Evolutionary conservation across 2,888 invertebrate species (phyloP).

Genomic region (Choristoneura rosaceana): DNA sequence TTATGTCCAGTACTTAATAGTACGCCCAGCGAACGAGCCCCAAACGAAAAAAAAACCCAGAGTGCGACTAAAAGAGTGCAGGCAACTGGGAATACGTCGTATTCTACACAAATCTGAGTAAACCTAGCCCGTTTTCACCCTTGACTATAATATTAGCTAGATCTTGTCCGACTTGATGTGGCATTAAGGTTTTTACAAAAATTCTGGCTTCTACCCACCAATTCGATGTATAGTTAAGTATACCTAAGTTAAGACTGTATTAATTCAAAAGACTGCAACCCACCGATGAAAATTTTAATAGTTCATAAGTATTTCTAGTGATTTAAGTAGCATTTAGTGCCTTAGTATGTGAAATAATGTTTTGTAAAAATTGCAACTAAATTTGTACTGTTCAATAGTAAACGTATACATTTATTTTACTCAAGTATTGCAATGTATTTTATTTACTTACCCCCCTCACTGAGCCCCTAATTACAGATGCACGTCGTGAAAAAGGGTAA

Average conservation of each 20-base stretch:
- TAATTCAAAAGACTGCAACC: not conserved
- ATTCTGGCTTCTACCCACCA: not conserved
- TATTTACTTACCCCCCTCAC: not conserved
- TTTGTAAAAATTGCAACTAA: not conserved
- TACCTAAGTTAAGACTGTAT: conserved; percentile 3
- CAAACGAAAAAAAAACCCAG: too few relatives aligned
- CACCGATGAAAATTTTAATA: not conserved
- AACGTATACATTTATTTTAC: conserved; percentile 10
- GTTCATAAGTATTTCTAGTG: not conserved
- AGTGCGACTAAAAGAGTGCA: too few relatives aligned
- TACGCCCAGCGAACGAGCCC: too few relatives aligned
- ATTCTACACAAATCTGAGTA: too few relatives aligned
- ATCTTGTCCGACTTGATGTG: too few relatives aligned
- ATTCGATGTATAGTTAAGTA: not conserved
- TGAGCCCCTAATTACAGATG: not conserved
- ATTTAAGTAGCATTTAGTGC: conserved; percentile 4
- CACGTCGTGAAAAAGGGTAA: too few relatives aligned
- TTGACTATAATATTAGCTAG: too few relatives aligned
- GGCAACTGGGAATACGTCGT: too few relatives aligned
- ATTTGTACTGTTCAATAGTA: conserved; percentile 7
- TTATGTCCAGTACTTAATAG: too few relatives aligned
- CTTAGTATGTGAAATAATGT: conserved; percentile 5
- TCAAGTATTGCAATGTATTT: not conserved
- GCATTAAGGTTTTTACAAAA: too few relatives aligned
- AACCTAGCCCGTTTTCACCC: too few relatives aligned